Evolutionary conservation across 2,888 invertebrate genomes (phyloP).

Genomic region (Diplolepis rosae): DNA sequence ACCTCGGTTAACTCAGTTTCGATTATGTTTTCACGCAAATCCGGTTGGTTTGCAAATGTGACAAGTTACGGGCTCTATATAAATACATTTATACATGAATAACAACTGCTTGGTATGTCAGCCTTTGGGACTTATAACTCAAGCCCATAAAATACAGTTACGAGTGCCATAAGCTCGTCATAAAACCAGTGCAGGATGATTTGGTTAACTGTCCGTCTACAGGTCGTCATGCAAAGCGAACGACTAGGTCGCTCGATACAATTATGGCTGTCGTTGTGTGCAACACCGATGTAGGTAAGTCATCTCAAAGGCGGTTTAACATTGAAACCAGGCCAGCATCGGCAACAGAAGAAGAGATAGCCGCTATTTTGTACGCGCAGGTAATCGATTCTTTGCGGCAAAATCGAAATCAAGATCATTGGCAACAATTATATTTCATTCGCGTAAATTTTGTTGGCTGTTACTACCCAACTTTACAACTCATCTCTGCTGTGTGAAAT

Average conservation of each 20-base stretch:
- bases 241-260: conserved; percentile 57
- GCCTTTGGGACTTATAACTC: neutral
- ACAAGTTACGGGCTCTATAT: neutral
- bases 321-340: conserved; percentile 65
- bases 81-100: no score
- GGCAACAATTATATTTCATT: neutral
- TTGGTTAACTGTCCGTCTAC: conserved; percentile 51
- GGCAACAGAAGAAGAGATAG: conserved; percentile 41
- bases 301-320: conserved; percentile 61
- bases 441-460: neutral
- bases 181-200: conserved; percentile 44
- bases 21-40: neutral
- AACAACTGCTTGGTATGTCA: neutral
- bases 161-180: conserved; percentile 45
- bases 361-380: conserved; percentile 40
- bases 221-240: conserved; percentile 55
- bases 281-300: conserved; percentile 42
- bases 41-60: neutral
- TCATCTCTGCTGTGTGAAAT: neutral
- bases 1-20: neutral
- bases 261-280: conserved; percentile 52
- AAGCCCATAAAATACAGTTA: conserved; percentile 39
- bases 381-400: conserved; percentile 39
- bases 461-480: neutral
- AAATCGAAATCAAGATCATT: conserved; percentile 10